phyloP scores from a whole-genome alignment of 1,140 invertebrate species.

The Eufriesea mexicana region DNA sequence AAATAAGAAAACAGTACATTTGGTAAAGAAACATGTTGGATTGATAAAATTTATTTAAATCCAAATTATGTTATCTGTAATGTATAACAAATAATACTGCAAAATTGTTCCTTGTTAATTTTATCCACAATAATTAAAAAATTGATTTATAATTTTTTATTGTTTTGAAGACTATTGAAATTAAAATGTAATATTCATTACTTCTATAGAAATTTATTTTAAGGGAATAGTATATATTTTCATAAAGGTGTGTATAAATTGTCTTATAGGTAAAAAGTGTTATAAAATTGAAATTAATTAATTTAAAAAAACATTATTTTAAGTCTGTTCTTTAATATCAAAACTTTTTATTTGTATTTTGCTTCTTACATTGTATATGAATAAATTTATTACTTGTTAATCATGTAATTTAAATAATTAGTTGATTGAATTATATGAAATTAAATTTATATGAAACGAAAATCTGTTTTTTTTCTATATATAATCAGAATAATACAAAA shows the following conservation, averaged over 20 bases:
- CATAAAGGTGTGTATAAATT: constrained; percentile 13
- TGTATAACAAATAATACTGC: not conserved
- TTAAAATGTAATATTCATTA: not conserved
- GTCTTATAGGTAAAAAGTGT: not conserved
- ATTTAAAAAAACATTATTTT: not conserved
- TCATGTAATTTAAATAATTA: constrained; percentile 26
- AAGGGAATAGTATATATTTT: not conserved
- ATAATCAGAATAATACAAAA: no score
- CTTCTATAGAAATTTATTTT: not conserved
- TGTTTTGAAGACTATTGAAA: not conserved
- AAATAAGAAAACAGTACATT: not conserved
- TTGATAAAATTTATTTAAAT: not conserved
- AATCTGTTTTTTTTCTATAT: not conserved
- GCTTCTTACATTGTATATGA: constrained; percentile 27
- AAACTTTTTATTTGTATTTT: constrained; percentile 11
- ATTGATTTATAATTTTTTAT: not conserved
- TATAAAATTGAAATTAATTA: constrained; percentile 7
- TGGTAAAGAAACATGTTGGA: not conserved
- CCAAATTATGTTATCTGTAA: not conserved
- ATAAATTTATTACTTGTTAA: constrained; percentile 40
- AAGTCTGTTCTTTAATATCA: not conserved
- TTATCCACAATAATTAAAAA: constrained; percentile 7
- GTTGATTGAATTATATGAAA: constrained; percentile 17
- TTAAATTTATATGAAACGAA: constrained; percentile 17
- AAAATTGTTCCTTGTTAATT: not conserved